phyloP scores from a whole-genome alignment of 2,113 vertebrate genomes.

The Cinclus cinclus region DNA sequence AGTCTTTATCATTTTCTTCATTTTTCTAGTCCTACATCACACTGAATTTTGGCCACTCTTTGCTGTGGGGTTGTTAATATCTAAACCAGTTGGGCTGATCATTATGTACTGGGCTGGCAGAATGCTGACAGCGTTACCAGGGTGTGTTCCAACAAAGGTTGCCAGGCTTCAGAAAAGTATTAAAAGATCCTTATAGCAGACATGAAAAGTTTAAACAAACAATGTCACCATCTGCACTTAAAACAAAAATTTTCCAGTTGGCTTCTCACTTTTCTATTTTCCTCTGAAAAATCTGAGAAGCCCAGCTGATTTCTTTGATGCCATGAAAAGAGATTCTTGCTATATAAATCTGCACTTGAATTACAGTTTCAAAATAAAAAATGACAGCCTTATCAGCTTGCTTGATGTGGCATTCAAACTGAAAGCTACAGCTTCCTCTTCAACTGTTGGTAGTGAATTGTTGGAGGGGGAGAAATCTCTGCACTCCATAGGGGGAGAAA shows the following conservation, averaged over 20 bases:
- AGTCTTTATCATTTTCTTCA: neutral
- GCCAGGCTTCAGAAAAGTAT: neutral
- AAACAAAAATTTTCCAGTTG: neutral
- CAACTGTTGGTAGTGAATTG: neutral
- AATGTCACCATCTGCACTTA: neutral
- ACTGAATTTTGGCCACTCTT: neutral
- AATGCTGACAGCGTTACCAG: neutral
- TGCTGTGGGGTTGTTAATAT: neutral
- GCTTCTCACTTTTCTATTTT: neutral
- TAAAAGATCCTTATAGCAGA: neutral
- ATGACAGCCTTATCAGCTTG: neutral
- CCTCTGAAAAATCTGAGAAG: neutral
- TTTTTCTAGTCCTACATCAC: neutral
- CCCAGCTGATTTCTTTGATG: neutral
- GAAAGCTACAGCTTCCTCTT: neutral
- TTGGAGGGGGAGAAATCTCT: neutral
- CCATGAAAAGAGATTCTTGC: neutral
- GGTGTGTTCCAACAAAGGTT: neutral
- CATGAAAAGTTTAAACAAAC: neutral
- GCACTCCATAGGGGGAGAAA: neutral
- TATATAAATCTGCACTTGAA: neutral
- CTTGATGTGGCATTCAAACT: neutral
- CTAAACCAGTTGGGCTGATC: neutral
- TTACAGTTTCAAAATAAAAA: slow-evolving; percentile 17
- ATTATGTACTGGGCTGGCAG: neutral